phyloP scores from a whole-genome alignment of 2,113 vertebrate species.

The Acanthochromis polyacanthus region DNA sequence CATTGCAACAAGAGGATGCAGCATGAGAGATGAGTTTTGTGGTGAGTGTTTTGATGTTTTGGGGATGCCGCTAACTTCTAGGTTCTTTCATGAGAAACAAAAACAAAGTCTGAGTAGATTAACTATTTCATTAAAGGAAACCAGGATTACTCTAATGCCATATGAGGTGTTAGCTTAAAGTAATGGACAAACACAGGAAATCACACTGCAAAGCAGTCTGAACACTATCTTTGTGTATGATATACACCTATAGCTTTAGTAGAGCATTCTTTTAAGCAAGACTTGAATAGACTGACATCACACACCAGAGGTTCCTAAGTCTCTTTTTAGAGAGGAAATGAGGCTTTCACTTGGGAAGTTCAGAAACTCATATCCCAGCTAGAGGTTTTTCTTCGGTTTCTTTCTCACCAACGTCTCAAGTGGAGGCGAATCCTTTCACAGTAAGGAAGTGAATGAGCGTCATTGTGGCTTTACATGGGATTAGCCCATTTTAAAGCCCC shows the following conservation, averaged over 20 bases:
- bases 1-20: background rate
- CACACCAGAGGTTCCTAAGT: slow-evolving; percentile 3
- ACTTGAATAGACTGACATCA: slow-evolving; percentile 27
- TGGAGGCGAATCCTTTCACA: slow-evolving; percentile 62
- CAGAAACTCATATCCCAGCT: slow-evolving; percentile 37
- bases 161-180: background rate
- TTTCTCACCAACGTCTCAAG: slow-evolving; percentile 71
- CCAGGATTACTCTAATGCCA: slow-evolving; percentile 1
- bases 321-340: slow-evolving; percentile 44
- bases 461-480: slow-evolving; percentile 76
- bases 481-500: slow-evolving; percentile 81
- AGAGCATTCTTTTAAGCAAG: slow-evolving; percentile 20
- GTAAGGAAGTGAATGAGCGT: slow-evolving; percentile 75
- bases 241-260: slow-evolving; percentile 15
- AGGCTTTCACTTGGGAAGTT: slow-evolving; percentile 49
- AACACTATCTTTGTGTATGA: background rate
- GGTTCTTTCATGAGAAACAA: background rate
- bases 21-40: background rate
- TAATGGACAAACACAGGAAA: slow-evolving; percentile 6
- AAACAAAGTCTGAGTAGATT: slow-evolving; percentile 9
- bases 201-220: background rate
- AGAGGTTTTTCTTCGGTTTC: slow-evolving; percentile 46
- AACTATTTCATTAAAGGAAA: background rate
- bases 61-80: background rate
- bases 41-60: background rate